A percentile compares a stretch with the other conserved stretches of the same genome.
These are phyloP conservation scores for Agonopterix subpropinquella DNA, from an alignment of 2,888 invertebrate species.

Conservation along the genomic window DNA sequence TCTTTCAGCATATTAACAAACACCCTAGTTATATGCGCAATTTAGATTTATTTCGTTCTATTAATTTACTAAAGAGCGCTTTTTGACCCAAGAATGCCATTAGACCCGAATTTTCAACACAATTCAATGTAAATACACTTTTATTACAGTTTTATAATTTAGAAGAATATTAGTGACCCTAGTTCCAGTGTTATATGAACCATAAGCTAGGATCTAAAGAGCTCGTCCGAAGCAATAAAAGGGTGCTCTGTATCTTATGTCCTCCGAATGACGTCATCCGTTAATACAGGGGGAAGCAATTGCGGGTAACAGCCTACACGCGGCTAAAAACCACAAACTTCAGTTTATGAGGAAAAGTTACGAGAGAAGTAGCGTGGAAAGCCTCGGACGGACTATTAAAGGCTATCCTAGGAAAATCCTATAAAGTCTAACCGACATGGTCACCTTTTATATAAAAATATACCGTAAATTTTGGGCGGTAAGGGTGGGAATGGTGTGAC, in stretches of 20 bases:
- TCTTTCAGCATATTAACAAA: no score
- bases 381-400: slow-evolving; percentile 57
- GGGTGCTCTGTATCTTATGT: neutral
- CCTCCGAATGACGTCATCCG: slow-evolving; percentile 1
- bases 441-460: slow-evolving; percentile 16
- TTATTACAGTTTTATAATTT: no score
- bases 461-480: slow-evolving; percentile 21
- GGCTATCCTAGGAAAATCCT: slow-evolving; percentile 58
- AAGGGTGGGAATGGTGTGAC: slow-evolving; percentile 24
- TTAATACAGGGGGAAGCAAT: slow-evolving; percentile 6
- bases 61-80: no score
- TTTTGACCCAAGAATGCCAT: no score
- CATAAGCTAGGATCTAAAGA: no score
- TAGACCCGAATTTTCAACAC: no score
- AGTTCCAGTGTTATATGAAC: no score
- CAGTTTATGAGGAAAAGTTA: slow-evolving; percentile 59
- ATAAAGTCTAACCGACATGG: slow-evolving; percentile 31
- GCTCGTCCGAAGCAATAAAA: no score
- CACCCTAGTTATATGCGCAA: no score
- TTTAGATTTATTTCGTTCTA: no score
- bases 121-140: no score
- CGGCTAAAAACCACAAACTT: slow-evolving; percentile 36
- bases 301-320: slow-evolving; percentile 20
- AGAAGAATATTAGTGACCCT: no score
- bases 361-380: slow-evolving; percentile 45